A percentile compares a stretch with the other conserved stretches of the same genome.
Evolutionary conservation across 2,797 vertebrate genomes (phyloP).

Genomic region (Hydrophis major): DNA sequence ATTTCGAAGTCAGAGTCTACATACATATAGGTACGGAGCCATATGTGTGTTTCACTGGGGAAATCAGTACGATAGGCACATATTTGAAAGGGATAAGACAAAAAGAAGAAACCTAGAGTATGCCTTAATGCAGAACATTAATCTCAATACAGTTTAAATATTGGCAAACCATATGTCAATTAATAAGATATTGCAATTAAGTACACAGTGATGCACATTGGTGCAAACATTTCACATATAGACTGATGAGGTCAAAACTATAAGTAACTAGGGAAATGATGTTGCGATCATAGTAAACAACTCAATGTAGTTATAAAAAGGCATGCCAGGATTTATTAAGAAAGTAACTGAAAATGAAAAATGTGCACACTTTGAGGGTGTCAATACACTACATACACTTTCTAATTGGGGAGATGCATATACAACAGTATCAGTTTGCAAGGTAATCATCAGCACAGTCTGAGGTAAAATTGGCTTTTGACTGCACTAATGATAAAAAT

Average conservation of each 20-base stretch:
- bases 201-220: not conserved
- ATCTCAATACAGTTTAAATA: slow-evolving; percentile 4
- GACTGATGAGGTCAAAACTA: not conserved
- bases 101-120: not conserved
- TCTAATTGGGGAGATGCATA: not conserved
- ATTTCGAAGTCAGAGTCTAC: not conserved
- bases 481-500: not conserved
- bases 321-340: not conserved
- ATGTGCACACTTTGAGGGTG: not conserved
- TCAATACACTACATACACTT: not conserved
- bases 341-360: not conserved
- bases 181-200: not conserved
- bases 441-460: not conserved
- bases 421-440: not conserved
- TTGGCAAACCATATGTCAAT: not conserved
- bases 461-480: not conserved
- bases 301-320: not conserved
- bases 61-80: not conserved
- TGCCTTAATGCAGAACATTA: not conserved
- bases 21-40: not conserved
- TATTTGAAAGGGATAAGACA: not conserved
- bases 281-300: not conserved
- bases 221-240: not conserved
- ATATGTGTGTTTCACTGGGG: slow-evolving; percentile 5
- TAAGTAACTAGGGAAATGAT: not conserved